These are phyloP conservation scores for Latrodectus elegans DNA, from an alignment of 2,888 invertebrate species.

Conservation along the genomic window DNA sequence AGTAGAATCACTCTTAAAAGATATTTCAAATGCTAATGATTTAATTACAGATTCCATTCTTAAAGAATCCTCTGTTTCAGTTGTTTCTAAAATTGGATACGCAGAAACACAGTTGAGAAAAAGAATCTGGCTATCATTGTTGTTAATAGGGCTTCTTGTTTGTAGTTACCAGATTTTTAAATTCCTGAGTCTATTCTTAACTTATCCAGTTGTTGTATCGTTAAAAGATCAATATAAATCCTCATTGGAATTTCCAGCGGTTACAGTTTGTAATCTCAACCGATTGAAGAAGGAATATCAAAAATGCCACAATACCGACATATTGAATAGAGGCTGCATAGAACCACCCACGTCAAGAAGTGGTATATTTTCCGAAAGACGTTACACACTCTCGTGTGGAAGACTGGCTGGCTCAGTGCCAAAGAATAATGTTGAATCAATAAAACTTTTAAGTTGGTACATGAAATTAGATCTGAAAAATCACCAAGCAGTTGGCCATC, in stretches of 20 bases:
- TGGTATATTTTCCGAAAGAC: constrained; percentile 8
- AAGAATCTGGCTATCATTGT: constrained; percentile 26
- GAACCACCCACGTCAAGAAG: background rate
- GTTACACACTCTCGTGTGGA: background rate
- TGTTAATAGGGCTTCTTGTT: constrained; percentile 4
- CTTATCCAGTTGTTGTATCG: constrained; percentile 22
- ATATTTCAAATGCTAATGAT: no score
- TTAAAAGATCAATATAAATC: background rate
- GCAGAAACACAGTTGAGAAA: background rate
- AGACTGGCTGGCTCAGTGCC: background rate
- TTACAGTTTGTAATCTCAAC: constrained; percentile 55
- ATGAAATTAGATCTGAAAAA: background rate
- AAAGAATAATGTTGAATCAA: background rate
- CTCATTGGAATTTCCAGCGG: constrained; percentile 34
- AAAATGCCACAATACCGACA: background rate
- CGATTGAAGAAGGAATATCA: background rate
- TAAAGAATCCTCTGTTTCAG: constrained; percentile 2
- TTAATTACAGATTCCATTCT: background rate
- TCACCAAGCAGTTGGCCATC: background rate
- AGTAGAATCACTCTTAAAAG: no score
- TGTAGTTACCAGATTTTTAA: constrained; percentile 9
- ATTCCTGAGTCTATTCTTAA: constrained; percentile 27
- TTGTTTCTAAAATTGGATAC: constrained; percentile 8
- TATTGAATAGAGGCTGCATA: no score
- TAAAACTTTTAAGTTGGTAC: constrained; percentile 2